Base-by-base conservation (phyloP, 2,797 vertebrate species). In the Carcharodon carcharias region DNA sequence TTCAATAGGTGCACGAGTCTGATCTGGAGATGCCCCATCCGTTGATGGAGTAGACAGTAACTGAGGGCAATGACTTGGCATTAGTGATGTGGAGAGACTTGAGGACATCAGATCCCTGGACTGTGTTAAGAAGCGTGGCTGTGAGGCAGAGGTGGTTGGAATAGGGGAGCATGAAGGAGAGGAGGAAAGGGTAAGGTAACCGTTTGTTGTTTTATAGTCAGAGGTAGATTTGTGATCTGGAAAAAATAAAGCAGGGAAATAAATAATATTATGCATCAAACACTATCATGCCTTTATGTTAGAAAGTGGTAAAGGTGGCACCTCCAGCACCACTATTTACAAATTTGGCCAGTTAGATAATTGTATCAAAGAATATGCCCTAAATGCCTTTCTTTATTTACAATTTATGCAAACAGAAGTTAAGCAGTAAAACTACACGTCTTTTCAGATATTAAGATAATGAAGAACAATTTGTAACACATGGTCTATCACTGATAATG, bases 31-130 rank as follows among this genome's bases (percentile, higher is more conserved):
- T 61, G 40, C n/a, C 65, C 45, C 3, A 26, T 54, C 56, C 92
- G 67, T 61, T 96, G 96, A 93, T 40, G 45, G n/a, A 21, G 89
- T 0, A 54, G 69, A 69, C 0, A 73, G 71, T n/a, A 96, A 96
- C 67, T 56, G 56, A 67, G 26, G 91, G 1, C 45, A 80, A 96
- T 3, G 7, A 11, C 9, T 96, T 35, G 71, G 26, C 77, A 91
- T 69, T 35, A 31, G 93, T 77, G 35, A 63, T 8, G 67, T 88
- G 35, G 96, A 96, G 88, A 88, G 0, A 0, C 54, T 92, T 0
- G 0, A 56, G 0, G 4, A 3, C 56, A 96, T 63, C 35, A 3
- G 96, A 56, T 85, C 95, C 61, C 91, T 91, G 93, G 0, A 1
- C 11, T 95, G 96, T 0, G 35, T 65, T 56, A 67, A 96, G 95